Evolutionary conservation across 1,140 invertebrate species (phyloP).

Genomic region (Potamilus streckersoni): DNA sequence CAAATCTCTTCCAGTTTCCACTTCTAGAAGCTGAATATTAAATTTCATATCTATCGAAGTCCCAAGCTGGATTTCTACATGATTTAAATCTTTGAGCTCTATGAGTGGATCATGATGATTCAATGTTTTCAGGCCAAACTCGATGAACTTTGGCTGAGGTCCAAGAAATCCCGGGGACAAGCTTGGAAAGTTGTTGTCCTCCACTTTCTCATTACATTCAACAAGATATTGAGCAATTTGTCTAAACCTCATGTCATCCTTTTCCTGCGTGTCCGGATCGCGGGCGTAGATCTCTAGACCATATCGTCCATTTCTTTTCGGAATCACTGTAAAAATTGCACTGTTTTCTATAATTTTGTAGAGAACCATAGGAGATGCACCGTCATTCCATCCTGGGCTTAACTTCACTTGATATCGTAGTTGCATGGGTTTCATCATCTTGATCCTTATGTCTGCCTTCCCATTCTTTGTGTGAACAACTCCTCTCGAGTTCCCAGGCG

Average conservation of each 20-base stretch:
- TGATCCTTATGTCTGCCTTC: slow-evolving; percentile 53
- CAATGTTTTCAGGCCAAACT: slow-evolving; percentile 54
- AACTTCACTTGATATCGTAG: slow-evolving; percentile 26
- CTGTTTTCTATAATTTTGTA: slow-evolving; percentile 56
- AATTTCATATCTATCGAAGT: slow-evolving; percentile 57
- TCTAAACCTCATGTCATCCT: slow-evolving; percentile 63
- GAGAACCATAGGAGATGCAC: slow-evolving; percentile 20
- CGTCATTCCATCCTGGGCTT: slow-evolving; percentile 5
- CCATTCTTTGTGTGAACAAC: slow-evolving; percentile 57
- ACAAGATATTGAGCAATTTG: slow-evolving; percentile 67
- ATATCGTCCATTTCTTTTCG: slow-evolving; percentile 63
- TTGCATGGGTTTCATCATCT: slow-evolving; percentile 31
- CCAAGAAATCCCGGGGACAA: slow-evolving; percentile 65
- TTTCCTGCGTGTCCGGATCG: slow-evolving; percentile 56
- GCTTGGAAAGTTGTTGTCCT: slow-evolving; percentile 54
- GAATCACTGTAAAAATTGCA: slow-evolving; percentile 62
- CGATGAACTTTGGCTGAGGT: slow-evolving; percentile 61
- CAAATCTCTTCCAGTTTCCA: slow-evolving; percentile 52
- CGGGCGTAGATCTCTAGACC: slow-evolving; percentile 68
- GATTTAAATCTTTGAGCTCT: slow-evolving; percentile 51
- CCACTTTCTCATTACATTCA: slow-evolving; percentile 58
- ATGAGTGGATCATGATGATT: slow-evolving; percentile 65
- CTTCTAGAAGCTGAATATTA: slow-evolving; percentile 62
- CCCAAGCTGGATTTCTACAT: slow-evolving; percentile 55
- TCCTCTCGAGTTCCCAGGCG: slow-evolving; percentile 54